phyloP scores from a whole-genome alignment of 2,113 vertebrate species.

The Amphiprion percula region DNA sequence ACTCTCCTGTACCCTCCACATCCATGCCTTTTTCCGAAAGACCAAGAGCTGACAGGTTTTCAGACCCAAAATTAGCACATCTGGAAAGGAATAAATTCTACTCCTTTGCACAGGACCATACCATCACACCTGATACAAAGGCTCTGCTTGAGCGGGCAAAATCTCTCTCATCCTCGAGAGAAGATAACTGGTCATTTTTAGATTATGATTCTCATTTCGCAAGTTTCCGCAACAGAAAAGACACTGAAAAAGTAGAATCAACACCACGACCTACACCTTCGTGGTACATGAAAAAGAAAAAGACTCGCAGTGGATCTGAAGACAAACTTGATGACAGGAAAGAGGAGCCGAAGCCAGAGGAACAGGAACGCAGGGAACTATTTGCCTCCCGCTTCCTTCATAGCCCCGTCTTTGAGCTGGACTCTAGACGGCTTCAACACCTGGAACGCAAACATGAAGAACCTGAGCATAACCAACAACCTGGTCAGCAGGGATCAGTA shows the following conservation, averaged over 20 bases:
- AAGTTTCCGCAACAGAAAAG: conserved; percentile 94
- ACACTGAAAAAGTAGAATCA: conserved; percentile 95
- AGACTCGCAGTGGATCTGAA: conserved; percentile 93
- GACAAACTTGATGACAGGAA: conserved; percentile 96
- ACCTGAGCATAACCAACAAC: conserved; percentile 85
- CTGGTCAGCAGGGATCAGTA: conserved; percentile 82
- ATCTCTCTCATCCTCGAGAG: conserved; percentile 95
- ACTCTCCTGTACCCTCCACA: conserved; percentile 90
- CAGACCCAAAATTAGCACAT: conserved; percentile 91
- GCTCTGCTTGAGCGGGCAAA: conserved; percentile 97
- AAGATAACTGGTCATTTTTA: conserved; percentile 99
- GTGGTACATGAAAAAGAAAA: conserved; percentile 99
- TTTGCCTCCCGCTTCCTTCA: conserved; percentile 98
- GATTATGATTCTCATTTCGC: conserved; percentile 95
- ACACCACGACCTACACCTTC: conserved; percentile 94
- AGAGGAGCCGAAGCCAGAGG: conserved; percentile 95
- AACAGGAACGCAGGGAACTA: conserved; percentile 94
- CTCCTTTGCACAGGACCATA: conserved; percentile 96
- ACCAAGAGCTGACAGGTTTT: conserved; percentile 91
- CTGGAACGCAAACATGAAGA: conserved; percentile 95
- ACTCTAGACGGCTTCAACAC: conserved; percentile 95
- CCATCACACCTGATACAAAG: conserved; percentile 98
- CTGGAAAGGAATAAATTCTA: conserved; percentile 98
- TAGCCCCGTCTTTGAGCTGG: conserved; percentile 97
- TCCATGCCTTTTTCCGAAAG: conserved; percentile 92